Evolutionary conservation across 2,888 invertebrate genomes (phyloP).

Genomic region (Apeira syringaria): DNA sequence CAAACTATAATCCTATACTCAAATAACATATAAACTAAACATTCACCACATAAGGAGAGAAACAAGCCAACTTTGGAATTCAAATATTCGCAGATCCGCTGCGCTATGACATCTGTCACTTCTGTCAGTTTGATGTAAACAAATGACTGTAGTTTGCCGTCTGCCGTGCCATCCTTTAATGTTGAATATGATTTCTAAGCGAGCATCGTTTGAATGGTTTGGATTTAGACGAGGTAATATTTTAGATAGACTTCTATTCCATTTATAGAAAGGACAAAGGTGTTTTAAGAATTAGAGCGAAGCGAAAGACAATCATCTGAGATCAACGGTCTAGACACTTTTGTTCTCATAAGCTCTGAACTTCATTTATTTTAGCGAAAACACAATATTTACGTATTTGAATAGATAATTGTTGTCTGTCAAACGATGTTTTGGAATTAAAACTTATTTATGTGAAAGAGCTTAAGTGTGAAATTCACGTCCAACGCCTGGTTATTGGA

Average conservation of each 20-base stretch:
- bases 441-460: too few species aligned
- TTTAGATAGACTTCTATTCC: conserved; percentile 3
- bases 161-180: conserved; percentile 6
- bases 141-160: conserved; percentile 21
- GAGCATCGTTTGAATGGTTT: conserved; percentile 18
- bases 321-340: too few species aligned
- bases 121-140: conserved; percentile 27
- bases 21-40: neutral
- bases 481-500: too few species aligned
- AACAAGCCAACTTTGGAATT: conserved; percentile 12
- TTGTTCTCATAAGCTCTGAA: too few species aligned
- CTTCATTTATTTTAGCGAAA: too few species aligned
- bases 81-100: conserved; percentile 18
- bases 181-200: conserved; percentile 20
- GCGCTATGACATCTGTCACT: conserved; percentile 27
- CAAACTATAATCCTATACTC: neutral
- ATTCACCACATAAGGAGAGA: neutral
- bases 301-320: too few species aligned
- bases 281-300: neutral
- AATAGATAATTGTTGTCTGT: too few species aligned
- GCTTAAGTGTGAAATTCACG: too few species aligned
- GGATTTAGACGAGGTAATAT: conserved; percentile 9
- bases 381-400: too few species aligned
- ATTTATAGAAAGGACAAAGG: neutral
- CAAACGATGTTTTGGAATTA: too few species aligned